Percentiles rank a stretch among this genome's conserved stretches.
These are phyloP conservation scores for Dicyrtoma fusca DNA, from an alignment of 2,888 invertebrate genomes.

Conservation along the genomic window DNA sequence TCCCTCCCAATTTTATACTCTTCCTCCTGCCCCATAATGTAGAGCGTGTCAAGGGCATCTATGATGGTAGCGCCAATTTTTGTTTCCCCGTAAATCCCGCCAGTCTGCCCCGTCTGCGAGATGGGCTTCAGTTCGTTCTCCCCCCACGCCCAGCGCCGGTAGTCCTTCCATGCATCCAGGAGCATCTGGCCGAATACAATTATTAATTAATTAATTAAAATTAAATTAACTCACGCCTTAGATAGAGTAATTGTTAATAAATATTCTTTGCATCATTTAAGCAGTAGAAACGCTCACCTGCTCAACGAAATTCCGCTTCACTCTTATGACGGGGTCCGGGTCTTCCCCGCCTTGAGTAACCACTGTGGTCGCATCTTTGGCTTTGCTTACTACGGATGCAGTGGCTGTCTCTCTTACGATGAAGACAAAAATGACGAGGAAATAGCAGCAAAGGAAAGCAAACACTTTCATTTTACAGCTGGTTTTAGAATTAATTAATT, in stretches of 20 bases:
- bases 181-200: conserved; percentile 79
- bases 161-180: conserved; percentile 96
- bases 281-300: too few species aligned
- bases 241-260: too few species aligned
- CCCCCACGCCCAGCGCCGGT: conserved; percentile 97
- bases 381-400: too few species aligned
- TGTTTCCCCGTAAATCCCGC: conserved; percentile 84
- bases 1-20: conserved; percentile 92
- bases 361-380: too few species aligned
- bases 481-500: too few species aligned
- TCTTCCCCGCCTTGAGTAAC: conserved; percentile 69
- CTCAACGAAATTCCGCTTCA: conserved; percentile 81
- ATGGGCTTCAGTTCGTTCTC: conserved; percentile 95
- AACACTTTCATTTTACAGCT: too few species aligned
- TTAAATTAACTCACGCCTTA: too few species aligned
- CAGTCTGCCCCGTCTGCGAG: conserved; percentile 83
- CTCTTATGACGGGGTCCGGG: conserved; percentile 68
- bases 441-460: too few species aligned
- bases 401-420: too few species aligned
- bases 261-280: conserved; percentile 40
- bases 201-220: not conserved
- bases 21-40: conserved; percentile 92
- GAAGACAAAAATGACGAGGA: too few species aligned
- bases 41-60: conserved; percentile 94
- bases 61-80: conserved; percentile 92